These are phyloP conservation scores for Buathra laborator DNA, from an alignment of 2,888 invertebrate genomes.

Conservation along the genomic window DNA sequence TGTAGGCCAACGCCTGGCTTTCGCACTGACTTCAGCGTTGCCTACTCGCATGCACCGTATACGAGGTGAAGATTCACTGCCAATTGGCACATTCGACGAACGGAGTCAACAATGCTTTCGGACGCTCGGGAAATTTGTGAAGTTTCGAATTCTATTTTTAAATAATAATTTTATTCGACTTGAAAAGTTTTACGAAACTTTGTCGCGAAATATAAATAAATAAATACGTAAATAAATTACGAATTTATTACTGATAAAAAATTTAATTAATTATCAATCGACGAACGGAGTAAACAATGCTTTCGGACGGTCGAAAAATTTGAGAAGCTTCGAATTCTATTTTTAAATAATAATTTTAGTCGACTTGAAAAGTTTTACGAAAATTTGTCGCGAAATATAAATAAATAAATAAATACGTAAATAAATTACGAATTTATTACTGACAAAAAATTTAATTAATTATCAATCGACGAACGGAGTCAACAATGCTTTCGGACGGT, in stretches of 20 bases:
- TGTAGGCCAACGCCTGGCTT: constrained; percentile 66
- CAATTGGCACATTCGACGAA: constrained; percentile 62
- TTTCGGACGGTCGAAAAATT: not conserved
- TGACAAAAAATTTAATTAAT: not conserved
- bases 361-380: not conserved
- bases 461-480: constrained; percentile 48
- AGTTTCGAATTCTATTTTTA: not conserved
- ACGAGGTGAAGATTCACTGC: constrained; percentile 55
- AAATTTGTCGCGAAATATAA: too few species aligned
- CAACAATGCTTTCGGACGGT: constrained; percentile 36
- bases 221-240: too few species aligned
- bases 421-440: too few species aligned
- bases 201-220: too few species aligned
- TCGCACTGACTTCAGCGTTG: constrained; percentile 23
- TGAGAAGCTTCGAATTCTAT: not conserved
- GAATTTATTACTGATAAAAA: not conserved
- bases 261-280: constrained; percentile 12
- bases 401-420: too few species aligned
- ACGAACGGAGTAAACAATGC: constrained; percentile 49
- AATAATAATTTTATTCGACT: not conserved
- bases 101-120: constrained; percentile 50
- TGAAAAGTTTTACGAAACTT: not conserved
- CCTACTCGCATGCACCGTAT: constrained; percentile 6
- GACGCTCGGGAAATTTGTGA: not conserved
- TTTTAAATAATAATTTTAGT: not conserved